Percentiles rank a stretch among this genome's conserved stretches.
phyloP scores from a whole-genome alignment of 2,797 vertebrate species.

The Etheostoma perlongum region DNA sequence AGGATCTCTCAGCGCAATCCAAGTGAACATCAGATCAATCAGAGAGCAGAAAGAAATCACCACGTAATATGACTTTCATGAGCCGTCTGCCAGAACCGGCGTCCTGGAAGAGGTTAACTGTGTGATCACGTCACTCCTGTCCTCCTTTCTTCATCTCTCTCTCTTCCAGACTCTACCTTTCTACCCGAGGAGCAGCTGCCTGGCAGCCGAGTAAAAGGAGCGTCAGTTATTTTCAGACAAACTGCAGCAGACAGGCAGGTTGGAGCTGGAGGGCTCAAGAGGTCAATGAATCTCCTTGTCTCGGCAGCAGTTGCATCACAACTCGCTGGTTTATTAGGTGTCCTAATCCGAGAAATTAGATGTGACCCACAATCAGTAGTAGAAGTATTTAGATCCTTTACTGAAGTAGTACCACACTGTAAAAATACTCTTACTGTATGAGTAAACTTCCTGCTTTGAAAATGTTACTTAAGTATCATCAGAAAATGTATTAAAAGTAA shows the following conservation, averaged over 20 bases:
- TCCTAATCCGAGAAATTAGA: not conserved
- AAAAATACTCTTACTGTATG: too few species aligned
- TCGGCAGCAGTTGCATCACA: not conserved
- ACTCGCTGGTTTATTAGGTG: not conserved
- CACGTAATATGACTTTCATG: not conserved
- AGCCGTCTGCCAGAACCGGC: not conserved
- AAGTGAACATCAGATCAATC: conserved; percentile 29
- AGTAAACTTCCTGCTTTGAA: too few species aligned
- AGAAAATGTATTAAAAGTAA: too few species aligned
- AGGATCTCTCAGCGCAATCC: conserved; percentile 7
- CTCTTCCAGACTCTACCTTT: not conserved
- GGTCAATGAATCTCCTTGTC: conserved; percentile 6
- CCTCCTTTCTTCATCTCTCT: conserved; percentile 15
- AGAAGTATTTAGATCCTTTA: too few species aligned
- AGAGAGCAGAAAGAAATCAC: not conserved
- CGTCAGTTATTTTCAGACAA: conserved; percentile 50
- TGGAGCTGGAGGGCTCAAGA: conserved; percentile 5
- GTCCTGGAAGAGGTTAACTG: conserved; percentile 15
- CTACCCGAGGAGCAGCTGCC: conserved; percentile 21
- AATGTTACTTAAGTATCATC: too few species aligned
- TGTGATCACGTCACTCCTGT: conserved; percentile 12
- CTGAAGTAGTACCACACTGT: too few species aligned
- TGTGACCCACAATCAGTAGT: not conserved
- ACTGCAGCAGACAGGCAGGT: conserved; percentile 48
- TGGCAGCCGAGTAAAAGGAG: conserved; percentile 29